phyloP scores from a whole-genome alignment of 2,888 invertebrate species.

The Orthosia gracilis region DNA sequence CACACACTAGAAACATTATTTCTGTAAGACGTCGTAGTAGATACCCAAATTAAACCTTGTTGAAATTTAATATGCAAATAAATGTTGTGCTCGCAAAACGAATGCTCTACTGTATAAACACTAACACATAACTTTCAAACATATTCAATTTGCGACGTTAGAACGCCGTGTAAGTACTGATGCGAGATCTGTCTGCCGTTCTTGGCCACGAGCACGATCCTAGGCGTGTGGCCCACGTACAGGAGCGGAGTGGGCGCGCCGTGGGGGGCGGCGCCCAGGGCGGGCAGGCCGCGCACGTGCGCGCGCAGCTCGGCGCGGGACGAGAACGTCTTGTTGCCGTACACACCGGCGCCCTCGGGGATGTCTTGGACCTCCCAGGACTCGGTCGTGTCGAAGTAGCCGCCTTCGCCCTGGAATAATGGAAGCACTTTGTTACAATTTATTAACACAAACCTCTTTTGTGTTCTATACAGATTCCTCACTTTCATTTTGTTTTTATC shows the following conservation, averaged over 20 bases:
- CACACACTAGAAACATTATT: too few relatives aligned
- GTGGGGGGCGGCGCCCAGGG: constrained; percentile 51
- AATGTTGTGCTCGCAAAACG: neutral
- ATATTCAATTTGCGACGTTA: constrained; percentile 76
- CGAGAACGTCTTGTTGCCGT: constrained; percentile 80
- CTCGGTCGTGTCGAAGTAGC: constrained; percentile 83
- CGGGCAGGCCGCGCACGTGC: constrained; percentile 72
- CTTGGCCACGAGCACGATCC: constrained; percentile 75
- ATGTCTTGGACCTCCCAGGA: constrained; percentile 75
- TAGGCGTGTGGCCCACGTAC: constrained; percentile 65
- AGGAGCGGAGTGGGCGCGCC: constrained; percentile 71
- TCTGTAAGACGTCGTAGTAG: too few relatives aligned
- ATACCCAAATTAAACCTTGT: neutral
- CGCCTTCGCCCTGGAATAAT: constrained; percentile 82
- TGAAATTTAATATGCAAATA: neutral
- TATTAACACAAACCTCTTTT: neutral
- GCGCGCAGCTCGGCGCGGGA: constrained; percentile 74
- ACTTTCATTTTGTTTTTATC: neutral
- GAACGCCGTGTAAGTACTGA: constrained; percentile 76
- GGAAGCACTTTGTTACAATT: neutral
- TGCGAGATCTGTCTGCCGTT: constrained; percentile 81
- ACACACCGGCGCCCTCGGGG: constrained; percentile 70
- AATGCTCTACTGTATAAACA: neutral
- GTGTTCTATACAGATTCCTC: neutral
- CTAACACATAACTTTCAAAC: constrained; percentile 65